Percentiles rank a stretch among this genome's conserved stretches.
Conservation (phyloP, 2,113 vertebrate genomes). For the Oreotrochilus melanogaster region DNA sequence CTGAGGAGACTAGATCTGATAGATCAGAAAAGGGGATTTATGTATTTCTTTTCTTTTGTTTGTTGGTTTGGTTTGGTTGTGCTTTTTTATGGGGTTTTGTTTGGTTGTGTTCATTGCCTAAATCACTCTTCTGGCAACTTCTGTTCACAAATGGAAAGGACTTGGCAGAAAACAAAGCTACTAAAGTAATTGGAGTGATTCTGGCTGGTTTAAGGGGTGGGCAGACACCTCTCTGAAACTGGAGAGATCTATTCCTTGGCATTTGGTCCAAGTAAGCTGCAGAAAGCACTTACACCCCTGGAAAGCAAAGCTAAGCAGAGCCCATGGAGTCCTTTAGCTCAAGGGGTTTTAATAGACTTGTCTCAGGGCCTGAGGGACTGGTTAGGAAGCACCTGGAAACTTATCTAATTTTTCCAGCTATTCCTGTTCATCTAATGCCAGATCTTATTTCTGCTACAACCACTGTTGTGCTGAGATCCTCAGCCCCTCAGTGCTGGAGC, state of each 20-base stretch:
- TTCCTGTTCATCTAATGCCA: constrained; percentile 13
- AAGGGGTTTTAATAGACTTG: background rate
- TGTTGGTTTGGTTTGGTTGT: background rate
- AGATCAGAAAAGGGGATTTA: background rate
- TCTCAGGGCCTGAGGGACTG: background rate
- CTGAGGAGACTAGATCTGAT: background rate
- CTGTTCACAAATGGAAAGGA: background rate
- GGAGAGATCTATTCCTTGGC: background rate
- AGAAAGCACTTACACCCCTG: background rate
- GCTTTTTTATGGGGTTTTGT: accelerated
- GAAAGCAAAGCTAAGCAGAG: background rate
- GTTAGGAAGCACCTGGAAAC: constrained; percentile 42
- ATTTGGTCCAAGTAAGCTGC: background rate
- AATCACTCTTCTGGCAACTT: background rate
- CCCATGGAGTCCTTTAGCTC: background rate
- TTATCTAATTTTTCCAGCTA: constrained; percentile 39
- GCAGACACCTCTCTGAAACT: background rate
- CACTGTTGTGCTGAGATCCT: background rate
- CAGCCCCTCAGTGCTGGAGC: background rate
- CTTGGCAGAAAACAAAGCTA: background rate
- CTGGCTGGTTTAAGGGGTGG: background rate
- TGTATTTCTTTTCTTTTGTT: background rate
- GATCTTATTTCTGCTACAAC: constrained; percentile 11
- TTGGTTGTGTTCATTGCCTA: background rate
- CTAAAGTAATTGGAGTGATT: background rate